phyloP scores from a whole-genome alignment of 37 sponge, comb jelly and placozoan species.

The Halichondria panicea region DNA sequence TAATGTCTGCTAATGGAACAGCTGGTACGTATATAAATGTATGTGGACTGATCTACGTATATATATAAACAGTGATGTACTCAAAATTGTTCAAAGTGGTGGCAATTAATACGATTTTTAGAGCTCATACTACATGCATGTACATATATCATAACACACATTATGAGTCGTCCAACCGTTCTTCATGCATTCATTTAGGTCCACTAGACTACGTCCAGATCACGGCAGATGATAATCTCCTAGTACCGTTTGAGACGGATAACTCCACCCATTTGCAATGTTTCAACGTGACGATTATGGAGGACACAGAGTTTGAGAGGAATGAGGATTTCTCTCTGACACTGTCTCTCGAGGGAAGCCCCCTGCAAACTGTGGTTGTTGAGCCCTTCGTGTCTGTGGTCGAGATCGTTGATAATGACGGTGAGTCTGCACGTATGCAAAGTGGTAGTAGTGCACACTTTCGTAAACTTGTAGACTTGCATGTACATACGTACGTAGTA shows the following conservation, averaged over 20 bases:
- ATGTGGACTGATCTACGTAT: too few species aligned
- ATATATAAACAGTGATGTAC: too few species aligned
- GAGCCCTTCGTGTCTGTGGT: neutral
- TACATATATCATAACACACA: too few species aligned
- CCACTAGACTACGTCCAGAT: neutral
- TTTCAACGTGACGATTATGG: neutral
- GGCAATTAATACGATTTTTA: too few species aligned
- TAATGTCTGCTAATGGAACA: neutral
- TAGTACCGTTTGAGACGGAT: neutral
- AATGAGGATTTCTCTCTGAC: slow-evolving; percentile 6
- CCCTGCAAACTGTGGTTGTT: neutral
- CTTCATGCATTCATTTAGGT: neutral
- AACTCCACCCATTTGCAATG: neutral
- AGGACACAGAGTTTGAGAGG: slow-evolving; percentile 8
- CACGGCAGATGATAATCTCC: neutral
- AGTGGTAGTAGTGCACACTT: too few species aligned
- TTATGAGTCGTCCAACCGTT: too few species aligned
- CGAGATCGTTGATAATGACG: neutral
- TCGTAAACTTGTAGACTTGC: too few species aligned
- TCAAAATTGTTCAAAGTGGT: too few species aligned
- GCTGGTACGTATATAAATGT: too few species aligned
- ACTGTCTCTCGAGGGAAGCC: neutral
- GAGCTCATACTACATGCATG: too few species aligned
- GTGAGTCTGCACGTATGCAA: neutral
- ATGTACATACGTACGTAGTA: too few species aligned